Base-by-base conservation (phyloP, 2,113 vertebrate genomes). In the Gymnorhina tibicen region DNA sequence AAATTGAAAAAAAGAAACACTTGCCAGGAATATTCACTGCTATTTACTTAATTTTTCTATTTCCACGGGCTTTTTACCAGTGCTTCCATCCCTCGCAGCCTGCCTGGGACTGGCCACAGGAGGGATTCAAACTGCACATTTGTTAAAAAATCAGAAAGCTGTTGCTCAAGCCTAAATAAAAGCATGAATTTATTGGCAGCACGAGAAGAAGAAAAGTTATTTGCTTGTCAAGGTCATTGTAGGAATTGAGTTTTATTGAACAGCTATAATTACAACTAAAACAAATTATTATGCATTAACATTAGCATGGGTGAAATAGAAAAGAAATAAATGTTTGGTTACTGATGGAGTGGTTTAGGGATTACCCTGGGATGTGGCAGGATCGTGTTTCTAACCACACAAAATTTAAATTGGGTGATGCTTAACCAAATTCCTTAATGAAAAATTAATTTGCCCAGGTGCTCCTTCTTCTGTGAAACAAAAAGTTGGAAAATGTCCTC, bases 121-220 rank as follows among this genome's bases (percentile, higher is more conserved):
- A 96, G 93, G 90, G 95, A 94, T 96, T 96, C 95, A 77, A 96
- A 93, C 64, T 73, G 95, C 88, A 85, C 16, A 46, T 52, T 88
- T 67, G 44, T 81, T 64, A 49, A 77, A 78, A 94, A 89, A 39
- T 13, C 58, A 53, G 75, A 87, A 76, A 76, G 33, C 8, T 37
- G n/a, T 56, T 74, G 22, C 67, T 94, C 33, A 58, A 83, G 46
- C 22, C 22, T 41, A 75, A 90, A 67, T 37, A 74, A 86, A 94
- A 89, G 6, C 26, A 39, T 19, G 3, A 17, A 73, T 72, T 88
- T 32, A 1, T 66, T 17, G 0, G 1, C 66, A 84, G 21, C 27
- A 66, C 17, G 6, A 15, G 33, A 22, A 58, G 7, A 55, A 33
- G 5, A 21, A 41, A 59, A 15, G 3, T n/a, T 60, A 9, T 63